These are phyloP conservation scores for Caenorhabditis elegans DNA, from an alignment of 1,140 invertebrate genomes.

Conservation along the genomic window WBcel235 BX284602.5:2442001-2442500, in stretches of 20 bases:
- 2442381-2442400: neutral
- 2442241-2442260: too few species aligned
- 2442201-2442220: neutral
- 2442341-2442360: neutral
- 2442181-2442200: neutral
- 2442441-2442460: conserved; percentile 18
- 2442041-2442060: neutral
- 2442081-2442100: neutral
- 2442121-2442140: neutral
- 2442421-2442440: neutral
- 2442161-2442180: neutral
- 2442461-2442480: conserved; percentile 33
- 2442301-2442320: too few species aligned
- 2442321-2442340: too few species aligned
- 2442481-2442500: conserved; percentile 4
- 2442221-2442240: neutral
- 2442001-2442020: neutral
- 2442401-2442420: neutral
- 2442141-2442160: neutral
- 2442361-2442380: neutral
- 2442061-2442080: neutral
- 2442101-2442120: neutral
- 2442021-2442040: neutral
- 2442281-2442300: too few species aligned
- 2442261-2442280: too few species aligned